These are phyloP conservation scores for Opisthograptis luteolata DNA, from an alignment of 2,888 invertebrate genomes.

Conservation along the genomic window DNA sequence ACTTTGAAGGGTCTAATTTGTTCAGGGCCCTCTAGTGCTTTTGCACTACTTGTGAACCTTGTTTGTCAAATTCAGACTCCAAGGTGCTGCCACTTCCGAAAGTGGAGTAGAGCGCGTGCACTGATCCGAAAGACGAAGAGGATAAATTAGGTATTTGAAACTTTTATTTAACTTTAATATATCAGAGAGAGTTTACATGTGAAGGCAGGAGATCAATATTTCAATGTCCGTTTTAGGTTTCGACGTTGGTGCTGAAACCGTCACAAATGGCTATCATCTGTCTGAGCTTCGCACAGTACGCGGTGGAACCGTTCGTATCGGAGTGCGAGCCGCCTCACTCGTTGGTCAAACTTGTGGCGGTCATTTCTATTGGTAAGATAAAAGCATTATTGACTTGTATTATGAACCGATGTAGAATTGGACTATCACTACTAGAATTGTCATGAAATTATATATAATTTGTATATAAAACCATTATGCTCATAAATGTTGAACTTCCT, in stretches of 20 bases:
- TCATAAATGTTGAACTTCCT: too few relatives aligned
- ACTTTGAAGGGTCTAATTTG: conserved; percentile 11
- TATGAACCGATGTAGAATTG: background rate
- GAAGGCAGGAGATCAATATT: background rate
- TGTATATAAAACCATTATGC: too few relatives aligned
- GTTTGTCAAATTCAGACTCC: conserved; percentile 28
- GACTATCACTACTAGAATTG: too few relatives aligned
- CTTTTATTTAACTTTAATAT: conserved; percentile 7
- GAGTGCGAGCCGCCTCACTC: conserved; percentile 93
- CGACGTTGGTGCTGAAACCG: conserved; percentile 95
- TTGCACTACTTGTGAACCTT: conserved; percentile 23
- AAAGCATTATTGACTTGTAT: background rate
- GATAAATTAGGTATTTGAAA: conserved; percentile 23
- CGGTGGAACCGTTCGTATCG: conserved; percentile 94
- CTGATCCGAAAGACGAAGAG: conserved; percentile 17
- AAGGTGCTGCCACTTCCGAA: conserved; percentile 26
- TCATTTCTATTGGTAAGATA: conserved; percentile 91
- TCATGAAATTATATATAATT: too few relatives aligned
- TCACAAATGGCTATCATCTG: conserved; percentile 97
- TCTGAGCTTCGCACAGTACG: conserved; percentile 96
- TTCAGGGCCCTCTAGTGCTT: conserved; percentile 15
- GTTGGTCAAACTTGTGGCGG: conserved; percentile 94
- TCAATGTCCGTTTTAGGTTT: conserved; percentile 87
- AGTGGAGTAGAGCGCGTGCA: conserved; percentile 18
- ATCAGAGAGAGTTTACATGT: conserved; percentile 8